Evolutionary conservation across 2,797 vertebrate genomes (phyloP), one percentile per base, ranked within the genome.

Genomic region (Brachymystax lenok): DNA sequence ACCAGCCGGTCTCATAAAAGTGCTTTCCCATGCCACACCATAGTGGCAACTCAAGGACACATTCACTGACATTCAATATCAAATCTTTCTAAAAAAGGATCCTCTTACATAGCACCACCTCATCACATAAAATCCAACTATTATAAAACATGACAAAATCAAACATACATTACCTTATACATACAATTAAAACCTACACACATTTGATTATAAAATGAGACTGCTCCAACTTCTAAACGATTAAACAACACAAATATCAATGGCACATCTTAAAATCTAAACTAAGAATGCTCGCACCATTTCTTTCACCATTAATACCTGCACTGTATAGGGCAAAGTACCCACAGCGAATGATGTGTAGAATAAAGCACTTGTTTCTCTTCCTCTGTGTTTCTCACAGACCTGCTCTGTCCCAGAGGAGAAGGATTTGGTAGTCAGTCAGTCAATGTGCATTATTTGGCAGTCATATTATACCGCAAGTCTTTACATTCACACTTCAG

Each of bases 1-100:
- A 87, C 92, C 91, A 56, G 90, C 89, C 91, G 87, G 84, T 27
- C 61, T 19, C 73, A 27, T 46, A 76, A 72, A 77, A 77, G 76
- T 77, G 70, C 76, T 72, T 73, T 73, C 61, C n/a, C 59, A 33
- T 28, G 59, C 69, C 75, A 71, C 69, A 27, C 52, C 54, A 46
- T 46, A 0, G 10, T 46, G 40, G 40, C 40, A 40, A 24, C 51
- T 40, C n/a, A 19, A 13, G 27, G 51, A 61, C 50, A 76, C 67
- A 76, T 76, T 70, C 16, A 46, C 40, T 46, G 14, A 24, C 35
- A 24, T 46, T 46, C 40, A 46, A 46, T 46, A 46, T 46, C 35
- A 74, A 19, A 52, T 28, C 5, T 59, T 13, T 46, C 19, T 27
- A 0, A 75, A 69, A 17, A 68, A 54, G 50, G 27, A 30, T 67